Base-by-base conservation (phyloP, 2,113 vertebrate species). In the Chiloscyllium plagiosum region DNA sequence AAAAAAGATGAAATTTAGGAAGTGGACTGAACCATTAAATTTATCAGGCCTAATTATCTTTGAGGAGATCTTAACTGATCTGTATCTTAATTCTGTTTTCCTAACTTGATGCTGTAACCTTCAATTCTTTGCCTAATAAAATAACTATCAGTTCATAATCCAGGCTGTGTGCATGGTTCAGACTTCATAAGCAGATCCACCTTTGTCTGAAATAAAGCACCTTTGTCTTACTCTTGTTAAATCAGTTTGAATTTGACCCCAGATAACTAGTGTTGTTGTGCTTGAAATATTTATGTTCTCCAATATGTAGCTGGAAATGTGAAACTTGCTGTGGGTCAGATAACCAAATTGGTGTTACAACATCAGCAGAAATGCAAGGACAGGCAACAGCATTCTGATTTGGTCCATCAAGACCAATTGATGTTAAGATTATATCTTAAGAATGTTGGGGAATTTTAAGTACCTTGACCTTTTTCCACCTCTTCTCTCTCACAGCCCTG, bases 251-350 rank as follows among this genome's bases (percentile, higher is more conserved):
- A 33, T 90, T 29, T 15, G 52, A 90, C 50, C 86, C 52, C 4
- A 61, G 26, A 50, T 90, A 52, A 92, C 87, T 56, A 92, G 29
- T 17, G 19, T 17, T 92, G 33, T n/a, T 20, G 56, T 15, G 19
- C 33, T 20, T 92, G 87, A 92, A 92, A 92, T 61, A 92, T 56
- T 92, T 61, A 61, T 92, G 56, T 56, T 89, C 86, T 89, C 50
- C 12, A 26, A 92, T 26, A 19, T 83, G 17, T 37, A 42, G 80
- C 37, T 42, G 13, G 29, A 92, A 65, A 65, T 61, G 4, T 61
- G 87, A 92, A 61, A 65, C 86, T 42, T 83, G 37, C 80, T 47
- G 80, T 83, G 19, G 37, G 37, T 47, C 80, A 83, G 80, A 20
- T 83, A 83, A 47, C 80, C 37, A 22, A 42, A 42, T 83, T 83